Conservation (phyloP, 1,140 invertebrate species). For the Drosophila grimshawi region DNA sequence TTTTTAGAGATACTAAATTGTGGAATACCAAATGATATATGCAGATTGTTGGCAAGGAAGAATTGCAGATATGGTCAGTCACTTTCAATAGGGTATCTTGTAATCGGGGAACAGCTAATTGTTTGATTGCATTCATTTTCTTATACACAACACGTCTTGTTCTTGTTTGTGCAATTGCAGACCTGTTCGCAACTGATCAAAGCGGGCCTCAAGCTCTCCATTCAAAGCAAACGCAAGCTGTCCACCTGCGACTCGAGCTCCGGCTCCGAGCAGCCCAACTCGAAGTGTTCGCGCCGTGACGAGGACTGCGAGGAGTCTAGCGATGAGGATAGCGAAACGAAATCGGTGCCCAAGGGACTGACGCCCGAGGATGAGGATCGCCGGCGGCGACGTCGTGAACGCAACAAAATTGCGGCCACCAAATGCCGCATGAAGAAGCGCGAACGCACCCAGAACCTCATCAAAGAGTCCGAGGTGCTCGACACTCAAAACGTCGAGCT, state of each 20-base stretch:
- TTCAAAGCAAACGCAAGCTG: slow-evolving; percentile 93
- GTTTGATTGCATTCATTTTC: background rate
- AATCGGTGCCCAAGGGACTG: slow-evolving; percentile 84
- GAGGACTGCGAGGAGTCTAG: slow-evolving; percentile 77
- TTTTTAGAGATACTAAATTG: no score
- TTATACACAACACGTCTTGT: background rate
- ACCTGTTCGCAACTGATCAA: slow-evolving; percentile 96
- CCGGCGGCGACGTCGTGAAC: slow-evolving; percentile 91
- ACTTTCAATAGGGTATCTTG: background rate
- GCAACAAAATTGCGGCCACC: slow-evolving; percentile 97
- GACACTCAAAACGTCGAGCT: slow-evolving; percentile 94
- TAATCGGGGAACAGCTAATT: background rate
- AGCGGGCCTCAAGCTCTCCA: slow-evolving; percentile 93
- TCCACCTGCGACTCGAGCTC: slow-evolving; percentile 87
- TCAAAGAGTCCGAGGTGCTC: slow-evolving; percentile 93
- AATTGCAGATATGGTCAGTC: no score
- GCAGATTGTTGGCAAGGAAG: no score
- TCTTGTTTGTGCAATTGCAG: slow-evolving; percentile 84
- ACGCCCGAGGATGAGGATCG: slow-evolving; percentile 96
- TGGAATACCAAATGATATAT: no score
- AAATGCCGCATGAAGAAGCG: slow-evolving; percentile 98
- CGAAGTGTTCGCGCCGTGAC: slow-evolving; percentile 77
- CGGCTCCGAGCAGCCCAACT: slow-evolving; percentile 85
- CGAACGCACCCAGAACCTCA: slow-evolving; percentile 93
- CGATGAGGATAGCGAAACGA: slow-evolving; percentile 78